Conservation (phyloP, 1,140 invertebrate species). For the Zaprionus africanus region DNA sequence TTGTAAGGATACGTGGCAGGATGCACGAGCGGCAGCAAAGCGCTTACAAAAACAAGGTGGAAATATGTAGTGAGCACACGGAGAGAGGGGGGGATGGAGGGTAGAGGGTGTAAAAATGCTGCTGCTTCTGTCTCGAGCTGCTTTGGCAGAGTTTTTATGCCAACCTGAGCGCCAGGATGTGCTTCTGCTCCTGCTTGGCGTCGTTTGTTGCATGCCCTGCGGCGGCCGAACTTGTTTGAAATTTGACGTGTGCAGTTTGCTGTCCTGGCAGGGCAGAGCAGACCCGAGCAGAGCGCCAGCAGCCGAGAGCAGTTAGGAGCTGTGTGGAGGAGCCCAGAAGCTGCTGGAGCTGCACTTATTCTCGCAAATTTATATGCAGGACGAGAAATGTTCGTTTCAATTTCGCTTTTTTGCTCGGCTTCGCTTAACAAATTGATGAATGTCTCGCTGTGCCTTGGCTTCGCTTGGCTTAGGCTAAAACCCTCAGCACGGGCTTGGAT, state of each 20-base stretch:
- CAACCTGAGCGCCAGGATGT: constrained; percentile 1
- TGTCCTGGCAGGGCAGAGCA: constrained; percentile 38
- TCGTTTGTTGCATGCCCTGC: constrained; percentile 72
- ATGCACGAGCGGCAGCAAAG: constrained; percentile 13
- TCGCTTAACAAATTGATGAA: constrained; percentile 75
- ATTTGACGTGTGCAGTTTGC: constrained; percentile 79
- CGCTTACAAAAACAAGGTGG: constrained; percentile 42
- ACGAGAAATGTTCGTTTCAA: constrained; percentile 71
- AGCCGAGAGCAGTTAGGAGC: neutral
- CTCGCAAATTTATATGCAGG: constrained; percentile 73
- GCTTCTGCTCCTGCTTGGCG: neutral
- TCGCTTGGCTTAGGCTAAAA: neutral
- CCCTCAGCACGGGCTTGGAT: neutral
- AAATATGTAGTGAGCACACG: neutral
- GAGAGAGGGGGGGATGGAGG: neutral
- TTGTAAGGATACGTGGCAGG: constrained; percentile 10
- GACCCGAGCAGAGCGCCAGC: constrained; percentile 2
- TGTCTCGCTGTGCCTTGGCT: constrained; percentile 44
- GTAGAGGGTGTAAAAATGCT: constrained; percentile 9
- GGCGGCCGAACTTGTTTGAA: constrained; percentile 77
- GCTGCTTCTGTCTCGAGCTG: constrained; percentile 24
- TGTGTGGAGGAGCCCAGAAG: neutral
- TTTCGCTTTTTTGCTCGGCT: constrained; percentile 57
- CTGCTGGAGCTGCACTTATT: constrained; percentile 60
- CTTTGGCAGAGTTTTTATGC: constrained; percentile 36